phyloP scores from a whole-genome alignment of 2,113 vertebrate species.

The Apistogramma diplotaenia region DNA sequence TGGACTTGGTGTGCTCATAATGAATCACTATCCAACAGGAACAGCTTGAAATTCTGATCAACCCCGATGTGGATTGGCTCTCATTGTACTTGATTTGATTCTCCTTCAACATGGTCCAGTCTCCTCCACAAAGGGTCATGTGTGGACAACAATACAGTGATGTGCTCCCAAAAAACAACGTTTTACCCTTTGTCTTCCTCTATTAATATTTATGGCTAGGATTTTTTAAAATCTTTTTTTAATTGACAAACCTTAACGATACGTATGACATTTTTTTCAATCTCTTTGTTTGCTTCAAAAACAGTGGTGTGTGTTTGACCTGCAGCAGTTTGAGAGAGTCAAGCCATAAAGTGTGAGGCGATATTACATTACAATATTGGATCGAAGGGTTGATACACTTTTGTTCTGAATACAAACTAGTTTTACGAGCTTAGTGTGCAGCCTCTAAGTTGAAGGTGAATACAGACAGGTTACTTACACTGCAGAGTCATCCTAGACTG shows the following conservation, averaged over 20 bases:
- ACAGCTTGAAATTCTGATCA: constrained; percentile 53
- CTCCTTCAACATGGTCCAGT: neutral
- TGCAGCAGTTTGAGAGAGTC: neutral
- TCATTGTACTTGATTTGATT: constrained; percentile 6
- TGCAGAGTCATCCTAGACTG: neutral
- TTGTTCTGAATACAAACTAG: neutral
- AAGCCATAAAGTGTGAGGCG: neutral
- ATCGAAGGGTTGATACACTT: neutral
- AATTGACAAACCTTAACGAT: neutral
- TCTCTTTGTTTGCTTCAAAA: constrained; percentile 1
- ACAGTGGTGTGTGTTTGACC: neutral
- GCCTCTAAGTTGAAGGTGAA: neutral
- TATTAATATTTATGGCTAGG: neutral
- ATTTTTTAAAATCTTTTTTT: neutral
- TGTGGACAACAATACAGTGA: neutral
- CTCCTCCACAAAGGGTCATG: constrained; percentile 1
- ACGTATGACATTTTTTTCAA: neutral
- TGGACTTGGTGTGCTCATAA: constrained; percentile 46
- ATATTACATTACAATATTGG: neutral
- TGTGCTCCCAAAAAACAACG: neutral
- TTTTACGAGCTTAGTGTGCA: no score
- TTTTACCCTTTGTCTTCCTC: neutral
- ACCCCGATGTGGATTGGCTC: constrained; percentile 26
- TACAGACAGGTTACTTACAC: neutral
- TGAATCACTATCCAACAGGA: constrained; percentile 33